These are phyloP conservation scores for Cactoblastis cactorum DNA, from an alignment of 2,888 invertebrate species.

Conservation along the genomic window DNA sequence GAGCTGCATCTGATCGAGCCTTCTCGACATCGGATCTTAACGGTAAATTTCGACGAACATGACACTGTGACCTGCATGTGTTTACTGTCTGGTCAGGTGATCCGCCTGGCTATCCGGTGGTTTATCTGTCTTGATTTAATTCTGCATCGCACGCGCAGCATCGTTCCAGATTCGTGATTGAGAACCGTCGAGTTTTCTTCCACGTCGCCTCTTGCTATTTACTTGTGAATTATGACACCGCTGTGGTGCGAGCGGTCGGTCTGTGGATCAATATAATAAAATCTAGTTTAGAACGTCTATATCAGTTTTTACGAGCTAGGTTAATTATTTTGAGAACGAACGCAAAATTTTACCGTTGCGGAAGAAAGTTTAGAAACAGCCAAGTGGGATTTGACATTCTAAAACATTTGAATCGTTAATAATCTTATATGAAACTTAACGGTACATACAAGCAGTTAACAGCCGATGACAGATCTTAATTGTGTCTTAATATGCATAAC, in stretches of 20 bases:
- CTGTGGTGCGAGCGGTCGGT: slow-evolving; percentile 33
- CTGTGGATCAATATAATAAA: slow-evolving; percentile 27
- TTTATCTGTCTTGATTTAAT: slow-evolving; percentile 22
- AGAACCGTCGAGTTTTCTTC: slow-evolving; percentile 44
- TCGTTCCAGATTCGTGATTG: slow-evolving; percentile 44
- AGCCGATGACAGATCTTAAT: background rate
- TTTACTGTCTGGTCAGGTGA: slow-evolving; percentile 70
- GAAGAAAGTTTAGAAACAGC: slow-evolving; percentile 57
- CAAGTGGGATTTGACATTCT: slow-evolving; percentile 45
- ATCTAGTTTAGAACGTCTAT: slow-evolving; percentile 37
- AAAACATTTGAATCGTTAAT: slow-evolving; percentile 41
- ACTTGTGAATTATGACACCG: slow-evolving; percentile 70
- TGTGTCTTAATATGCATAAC: background rate
- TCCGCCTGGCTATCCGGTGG: slow-evolving; percentile 30
- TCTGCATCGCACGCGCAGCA: slow-evolving; percentile 38
- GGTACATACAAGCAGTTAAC: background rate
- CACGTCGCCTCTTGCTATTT: slow-evolving; percentile 69
- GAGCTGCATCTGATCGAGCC: slow-evolving; percentile 50
- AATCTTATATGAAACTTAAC: slow-evolving; percentile 49
- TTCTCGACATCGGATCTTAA: slow-evolving; percentile 62
- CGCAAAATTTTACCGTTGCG: slow-evolving; percentile 58
- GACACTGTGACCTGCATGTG: slow-evolving; percentile 62
- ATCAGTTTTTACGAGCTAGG: slow-evolving; percentile 34
- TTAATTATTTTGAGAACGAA: slow-evolving; percentile 37
- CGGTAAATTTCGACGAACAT: slow-evolving; percentile 67